Conservation (phyloP, 2,113 vertebrate species). For the Psilopogon haemacephalus region DNA sequence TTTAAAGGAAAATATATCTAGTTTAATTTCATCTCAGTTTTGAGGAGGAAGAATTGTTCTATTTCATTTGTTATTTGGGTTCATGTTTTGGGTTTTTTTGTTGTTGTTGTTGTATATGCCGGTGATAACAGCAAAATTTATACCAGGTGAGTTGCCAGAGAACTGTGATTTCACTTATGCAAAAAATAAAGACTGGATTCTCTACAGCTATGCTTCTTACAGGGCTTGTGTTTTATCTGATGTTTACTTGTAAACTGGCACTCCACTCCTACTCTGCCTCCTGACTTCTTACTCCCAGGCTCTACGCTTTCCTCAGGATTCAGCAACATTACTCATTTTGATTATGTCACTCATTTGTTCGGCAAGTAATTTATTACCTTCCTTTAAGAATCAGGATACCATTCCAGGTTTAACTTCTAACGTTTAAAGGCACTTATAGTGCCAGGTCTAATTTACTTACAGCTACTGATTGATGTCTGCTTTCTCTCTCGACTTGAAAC, state of each 20-base stretch:
- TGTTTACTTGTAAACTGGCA: background rate
- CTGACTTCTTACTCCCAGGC: background rate
- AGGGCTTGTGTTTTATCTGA: background rate
- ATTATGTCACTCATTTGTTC: conserved; percentile 61
- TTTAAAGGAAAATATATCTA: conserved; percentile 39
- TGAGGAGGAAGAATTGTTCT: background rate
- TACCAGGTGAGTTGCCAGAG: background rate
- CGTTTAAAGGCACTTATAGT: conserved; percentile 71
- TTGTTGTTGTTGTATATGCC: background rate
- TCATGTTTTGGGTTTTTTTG: no score
- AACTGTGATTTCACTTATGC: background rate
- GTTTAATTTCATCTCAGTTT: conserved; percentile 37
- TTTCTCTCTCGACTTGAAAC: conserved; percentile 15
- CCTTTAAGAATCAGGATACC: conserved; percentile 65
- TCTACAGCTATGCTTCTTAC: background rate
- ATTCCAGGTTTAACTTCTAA: conserved; percentile 67
- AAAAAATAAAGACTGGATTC: background rate
- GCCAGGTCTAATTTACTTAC: conserved; percentile 71
- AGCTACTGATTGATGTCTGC: conserved; percentile 53
- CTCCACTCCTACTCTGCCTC: background rate
- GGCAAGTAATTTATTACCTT: conserved; percentile 52
- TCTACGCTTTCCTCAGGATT: conserved; percentile 5
- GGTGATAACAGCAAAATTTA: background rate
- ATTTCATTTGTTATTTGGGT: background rate
- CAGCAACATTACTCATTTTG: conserved; percentile 32